Base-by-base conservation (phyloP, 2,797 vertebrate genomes). In the Fistularia tabacaria region DNA sequence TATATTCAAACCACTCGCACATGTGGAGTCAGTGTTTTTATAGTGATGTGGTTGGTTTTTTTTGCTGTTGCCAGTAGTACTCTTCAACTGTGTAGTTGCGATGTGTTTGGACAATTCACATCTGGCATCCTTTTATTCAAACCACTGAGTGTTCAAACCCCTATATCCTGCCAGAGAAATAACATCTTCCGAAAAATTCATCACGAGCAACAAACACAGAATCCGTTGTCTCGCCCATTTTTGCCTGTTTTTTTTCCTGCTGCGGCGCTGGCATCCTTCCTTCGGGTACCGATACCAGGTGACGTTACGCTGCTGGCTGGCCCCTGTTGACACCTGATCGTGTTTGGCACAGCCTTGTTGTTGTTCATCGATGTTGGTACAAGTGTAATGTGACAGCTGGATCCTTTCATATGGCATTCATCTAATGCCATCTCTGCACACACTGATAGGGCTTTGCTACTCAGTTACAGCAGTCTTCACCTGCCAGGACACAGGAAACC, bases 351-450 rank as follows among this genome's bases (percentile, higher is more conserved):
- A 71, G 79, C 76, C 76, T 58, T 40, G 72, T 62, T 52, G 62
- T 79, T 85, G 82, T 87, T 82, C 81, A 74, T 85, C 80, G 85
- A 87, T 89, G 88, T 88, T 84, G 78, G 80, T 87, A 89, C 87
- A 89, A 87, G 88, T 89, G 89, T 89, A 88, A 88, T 82, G 86
- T 85, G 86, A 89, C 88, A 89, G 82, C 85, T 83, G 62, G 57
- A 76, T 82, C 83, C 84, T 88, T 83, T 87, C 82, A 84, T 78
- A 85, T 83, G 74, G 74, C 78, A 76, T 74, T 75, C 65, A 14
- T 65, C 79, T 76, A 71, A 85, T 79, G 79, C 68, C 53, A 54
- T 77, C 66, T 49, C 66, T 37, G 49, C 67, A 62, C 68, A 54
- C 44, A 4, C 56, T n/a, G 79, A 70, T 62, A 66, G 77, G 76